These are phyloP conservation scores for Cantharis rufa DNA, from an alignment of 2,888 invertebrate genomes.

Conservation along the genomic window DNA sequence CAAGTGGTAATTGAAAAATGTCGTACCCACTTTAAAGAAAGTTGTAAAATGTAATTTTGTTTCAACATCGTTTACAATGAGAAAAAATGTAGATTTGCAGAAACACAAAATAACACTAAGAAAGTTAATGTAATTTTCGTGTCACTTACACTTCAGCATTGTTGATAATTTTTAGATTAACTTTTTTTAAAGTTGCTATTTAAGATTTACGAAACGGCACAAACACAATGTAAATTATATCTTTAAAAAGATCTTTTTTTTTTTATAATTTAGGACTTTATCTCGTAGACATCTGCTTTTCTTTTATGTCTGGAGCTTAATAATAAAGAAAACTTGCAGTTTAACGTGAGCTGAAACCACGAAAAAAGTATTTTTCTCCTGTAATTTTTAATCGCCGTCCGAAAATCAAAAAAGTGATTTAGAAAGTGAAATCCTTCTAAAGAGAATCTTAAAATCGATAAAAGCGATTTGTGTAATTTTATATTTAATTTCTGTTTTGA, in stretches of 20 bases:
- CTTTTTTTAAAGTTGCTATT: background rate
- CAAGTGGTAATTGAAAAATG: conserved; percentile 14
- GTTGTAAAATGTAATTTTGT: background rate
- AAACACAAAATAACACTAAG: background rate
- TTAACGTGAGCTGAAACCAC: too few species aligned
- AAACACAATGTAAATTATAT: background rate
- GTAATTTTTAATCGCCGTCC: too few species aligned
- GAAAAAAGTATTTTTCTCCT: too few species aligned
- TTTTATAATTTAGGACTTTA: background rate
- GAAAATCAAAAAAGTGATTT: too few species aligned
- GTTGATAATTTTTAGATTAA: background rate
- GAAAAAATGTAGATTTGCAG: background rate
- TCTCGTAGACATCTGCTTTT: too few species aligned
- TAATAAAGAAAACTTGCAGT: too few species aligned
- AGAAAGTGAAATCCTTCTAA: too few species aligned
- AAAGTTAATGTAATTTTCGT: background rate
- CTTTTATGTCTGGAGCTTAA: too few species aligned
- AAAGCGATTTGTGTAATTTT: too few species aligned
- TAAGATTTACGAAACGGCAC: background rate
- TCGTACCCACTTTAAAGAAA: conserved; percentile 12
- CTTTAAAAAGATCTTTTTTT: background rate
- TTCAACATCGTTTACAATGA: conserved; percentile 1
- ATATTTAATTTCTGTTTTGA: too few species aligned
- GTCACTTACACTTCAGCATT: background rate
- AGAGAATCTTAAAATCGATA: too few species aligned